phyloP scores from a whole-genome alignment of 2,113 vertebrate species.

The Hyaena hyaena region DNA sequence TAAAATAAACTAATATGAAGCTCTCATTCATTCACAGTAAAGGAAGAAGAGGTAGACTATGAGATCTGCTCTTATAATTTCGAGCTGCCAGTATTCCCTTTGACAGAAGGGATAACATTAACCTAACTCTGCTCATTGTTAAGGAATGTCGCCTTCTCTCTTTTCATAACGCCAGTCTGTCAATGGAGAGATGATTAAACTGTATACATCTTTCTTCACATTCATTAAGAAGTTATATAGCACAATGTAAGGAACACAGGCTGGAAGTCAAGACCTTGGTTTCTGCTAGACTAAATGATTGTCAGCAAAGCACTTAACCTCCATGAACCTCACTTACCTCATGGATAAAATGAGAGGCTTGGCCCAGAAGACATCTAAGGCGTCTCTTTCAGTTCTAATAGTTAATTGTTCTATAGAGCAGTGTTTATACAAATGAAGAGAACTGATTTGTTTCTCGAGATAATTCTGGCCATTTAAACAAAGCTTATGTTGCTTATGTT shows the following conservation, averaged over 20 bases:
- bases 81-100: conserved; percentile 53
- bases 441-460: background rate
- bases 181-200: background rate
- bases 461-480: background rate
- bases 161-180: background rate
- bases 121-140: background rate
- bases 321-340: background rate
- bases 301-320: conserved; percentile 56
- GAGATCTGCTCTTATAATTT: conserved; percentile 6
- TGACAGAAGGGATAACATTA: background rate
- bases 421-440: background rate
- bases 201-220: background rate
- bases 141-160: background rate
- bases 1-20: conserved; percentile 69
- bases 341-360: background rate
- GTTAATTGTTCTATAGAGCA: background rate
- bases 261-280: background rate
- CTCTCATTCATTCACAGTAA: conserved; percentile 23
- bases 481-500: background rate
- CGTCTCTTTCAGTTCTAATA: conserved; percentile 43
- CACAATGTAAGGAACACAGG: background rate
- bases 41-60: background rate
- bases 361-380: background rate
- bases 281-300: conserved; percentile 49
- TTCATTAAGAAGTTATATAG: conserved; percentile 12